phyloP scores from a whole-genome alignment of 2,797 vertebrate species.

The Champsocephalus esox region DNA sequence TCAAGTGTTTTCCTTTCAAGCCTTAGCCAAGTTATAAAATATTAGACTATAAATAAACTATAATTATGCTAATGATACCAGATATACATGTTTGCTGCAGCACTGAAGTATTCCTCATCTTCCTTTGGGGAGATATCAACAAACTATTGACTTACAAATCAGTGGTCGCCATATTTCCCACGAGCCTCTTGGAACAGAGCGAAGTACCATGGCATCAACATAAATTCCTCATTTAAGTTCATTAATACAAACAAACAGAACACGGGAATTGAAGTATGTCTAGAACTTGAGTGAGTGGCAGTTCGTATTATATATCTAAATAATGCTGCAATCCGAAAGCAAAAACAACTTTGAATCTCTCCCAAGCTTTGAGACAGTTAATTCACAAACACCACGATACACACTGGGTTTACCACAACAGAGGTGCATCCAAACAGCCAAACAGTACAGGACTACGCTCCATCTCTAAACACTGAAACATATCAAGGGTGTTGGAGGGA shows the following conservation, averaged over 20 bases:
- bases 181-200: conserved; percentile 33
- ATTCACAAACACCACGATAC: conserved; percentile 26
- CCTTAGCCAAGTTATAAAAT: conserved; percentile 62
- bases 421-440: conserved; percentile 42
- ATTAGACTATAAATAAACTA: conserved; percentile 77
- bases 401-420: conserved; percentile 40
- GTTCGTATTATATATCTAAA: conserved; percentile 5
- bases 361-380: conserved; percentile 7
- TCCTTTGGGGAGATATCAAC: conserved; percentile 55
- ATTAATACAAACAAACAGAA: conserved; percentile 21
- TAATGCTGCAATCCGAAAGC: conserved; percentile 7
- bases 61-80: conserved; percentile 72
- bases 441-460: conserved; percentile 22
- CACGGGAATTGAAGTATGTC: conserved; percentile 29
- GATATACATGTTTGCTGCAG: conserved; percentile 60
- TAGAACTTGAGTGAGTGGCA: conserved; percentile 17
- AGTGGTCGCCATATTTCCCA: conserved; percentile 57
- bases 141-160: conserved; percentile 73
- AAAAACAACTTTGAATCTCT: conserved; percentile 22
- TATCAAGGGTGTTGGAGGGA: conserved; percentile 73
- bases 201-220: conserved; percentile 32
- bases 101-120: conserved; percentile 52
- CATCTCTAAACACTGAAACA: conserved; percentile 61
- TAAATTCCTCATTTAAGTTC: conserved; percentile 46
- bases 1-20: conserved; percentile 62